phyloP scores from a whole-genome alignment of 2,113 vertebrate species.

The Gavialis gangeticus region DNA sequence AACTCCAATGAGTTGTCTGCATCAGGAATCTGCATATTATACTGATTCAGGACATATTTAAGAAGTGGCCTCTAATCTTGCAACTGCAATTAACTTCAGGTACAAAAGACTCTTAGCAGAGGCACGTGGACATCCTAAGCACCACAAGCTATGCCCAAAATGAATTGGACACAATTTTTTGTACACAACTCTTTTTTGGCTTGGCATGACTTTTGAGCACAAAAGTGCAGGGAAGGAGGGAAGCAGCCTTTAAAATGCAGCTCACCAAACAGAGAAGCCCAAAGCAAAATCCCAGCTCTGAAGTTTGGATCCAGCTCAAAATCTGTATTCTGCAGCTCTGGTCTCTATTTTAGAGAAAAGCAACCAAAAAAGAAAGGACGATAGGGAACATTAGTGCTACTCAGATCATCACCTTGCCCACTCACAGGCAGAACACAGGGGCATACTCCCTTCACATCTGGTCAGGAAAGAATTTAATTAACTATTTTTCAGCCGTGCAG shows the following conservation, averaged over 20 bases:
- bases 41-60: background rate
- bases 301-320: background rate
- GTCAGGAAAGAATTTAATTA: background rate
- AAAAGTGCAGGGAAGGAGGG: background rate
- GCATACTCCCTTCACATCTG: background rate
- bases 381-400: background rate
- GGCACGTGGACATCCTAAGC: background rate
- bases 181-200: background rate
- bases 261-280: background rate
- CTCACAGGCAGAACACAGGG: fast-evolving
- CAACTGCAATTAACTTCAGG: background rate
- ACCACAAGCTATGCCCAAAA: background rate
- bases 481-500: background rate
- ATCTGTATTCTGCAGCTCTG: background rate
- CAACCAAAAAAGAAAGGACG: fast-evolving
- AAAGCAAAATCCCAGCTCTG: background rate
- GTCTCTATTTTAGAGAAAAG: background rate
- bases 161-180: background rate
- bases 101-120: background rate
- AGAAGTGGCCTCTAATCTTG: background rate
- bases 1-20: background rate
- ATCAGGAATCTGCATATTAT: background rate
- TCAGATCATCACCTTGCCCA: fast-evolving
- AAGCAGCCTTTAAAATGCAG: background rate
- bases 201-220: background rate